phyloP scores from a whole-genome alignment of 2,888 invertebrate genomes.

The Sphaerophoria taeniata region DNA sequence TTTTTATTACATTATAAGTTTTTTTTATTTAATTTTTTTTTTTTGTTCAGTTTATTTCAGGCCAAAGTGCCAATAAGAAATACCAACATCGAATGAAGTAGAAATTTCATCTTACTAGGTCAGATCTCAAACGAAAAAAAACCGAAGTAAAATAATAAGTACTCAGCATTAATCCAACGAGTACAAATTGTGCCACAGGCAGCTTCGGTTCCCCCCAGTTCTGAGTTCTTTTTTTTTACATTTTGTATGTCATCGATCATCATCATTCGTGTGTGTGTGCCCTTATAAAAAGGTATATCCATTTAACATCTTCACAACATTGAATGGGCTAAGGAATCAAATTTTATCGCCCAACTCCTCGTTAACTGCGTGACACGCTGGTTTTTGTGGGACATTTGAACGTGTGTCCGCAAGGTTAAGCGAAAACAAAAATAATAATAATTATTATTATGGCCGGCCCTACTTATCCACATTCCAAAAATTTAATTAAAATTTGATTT shows the following conservation, averaged over 20 bases:
- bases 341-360: constrained; percentile 43
- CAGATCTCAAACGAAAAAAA: constrained; percentile 34
- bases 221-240: constrained; percentile 27
- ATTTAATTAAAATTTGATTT: constrained; percentile 65
- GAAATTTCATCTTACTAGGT: constrained; percentile 68
- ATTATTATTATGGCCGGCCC: constrained; percentile 62
- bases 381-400: no score
- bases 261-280: constrained; percentile 42
- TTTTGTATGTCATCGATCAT: constrained; percentile 62
- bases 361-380: constrained; percentile 25
- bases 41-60: constrained; percentile 11
- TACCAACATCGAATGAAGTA: constrained; percentile 59
- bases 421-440: constrained; percentile 28
- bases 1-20: constrained; percentile 18
- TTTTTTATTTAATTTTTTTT: constrained; percentile 37
- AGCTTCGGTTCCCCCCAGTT: constrained; percentile 46
- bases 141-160: constrained; percentile 25
- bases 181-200: constrained; percentile 64
- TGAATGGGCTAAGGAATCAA: constrained; percentile 17
- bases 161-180: constrained; percentile 45
- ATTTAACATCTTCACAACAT: constrained; percentile 44
- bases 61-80: constrained; percentile 65
- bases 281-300: constrained; percentile 36
- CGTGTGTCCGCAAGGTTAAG: constrained; percentile 20
- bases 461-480: constrained; percentile 64